Conservation (phyloP, 1,140 invertebrate species). For the Drosophila nigromelanica region DNA sequence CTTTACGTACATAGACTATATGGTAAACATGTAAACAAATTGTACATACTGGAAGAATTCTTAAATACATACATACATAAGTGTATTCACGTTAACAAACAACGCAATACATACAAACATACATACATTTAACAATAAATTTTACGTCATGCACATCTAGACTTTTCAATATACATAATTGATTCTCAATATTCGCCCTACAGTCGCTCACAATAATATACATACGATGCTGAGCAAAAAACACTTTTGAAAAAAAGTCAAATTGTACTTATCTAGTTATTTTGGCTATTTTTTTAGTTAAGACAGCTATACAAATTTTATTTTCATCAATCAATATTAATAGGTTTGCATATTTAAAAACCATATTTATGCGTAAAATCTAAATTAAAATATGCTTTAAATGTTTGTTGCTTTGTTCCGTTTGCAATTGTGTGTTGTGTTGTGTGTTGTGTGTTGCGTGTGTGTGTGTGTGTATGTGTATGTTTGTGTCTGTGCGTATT, state of each 20-base stretch:
- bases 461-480: slow-evolving; percentile 16
- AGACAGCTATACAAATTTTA: slow-evolving; percentile 15
- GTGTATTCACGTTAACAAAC: slow-evolving; percentile 33
- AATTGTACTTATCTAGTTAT: slow-evolving; percentile 20
- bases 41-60: slow-evolving; percentile 55
- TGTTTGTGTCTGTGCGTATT: neutral
- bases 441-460: slow-evolving; percentile 7
- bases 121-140: slow-evolving; percentile 64
- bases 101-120: slow-evolving; percentile 45
- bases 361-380: slow-evolving; percentile 18
- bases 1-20: slow-evolving; percentile 70
- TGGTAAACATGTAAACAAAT: slow-evolving; percentile 65
- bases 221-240: slow-evolving; percentile 33
- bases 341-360: slow-evolving; percentile 17
- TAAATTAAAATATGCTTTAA: slow-evolving; percentile 31
- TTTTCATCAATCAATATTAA: slow-evolving; percentile 2
- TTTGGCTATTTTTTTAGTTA: slow-evolving; percentile 35
- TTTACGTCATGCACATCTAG: slow-evolving; percentile 55
- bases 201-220: slow-evolving; percentile 23
- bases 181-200: slow-evolving; percentile 7
- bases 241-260: slow-evolving; percentile 27
- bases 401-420: slow-evolving; percentile 10
- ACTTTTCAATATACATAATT: slow-evolving; percentile 25
- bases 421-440: slow-evolving; percentile 16
- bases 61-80: slow-evolving; percentile 36